These are phyloP conservation scores for Meandrusa payeni DNA, from an alignment of 2,888 invertebrate species.

Conservation along the genomic window DNA sequence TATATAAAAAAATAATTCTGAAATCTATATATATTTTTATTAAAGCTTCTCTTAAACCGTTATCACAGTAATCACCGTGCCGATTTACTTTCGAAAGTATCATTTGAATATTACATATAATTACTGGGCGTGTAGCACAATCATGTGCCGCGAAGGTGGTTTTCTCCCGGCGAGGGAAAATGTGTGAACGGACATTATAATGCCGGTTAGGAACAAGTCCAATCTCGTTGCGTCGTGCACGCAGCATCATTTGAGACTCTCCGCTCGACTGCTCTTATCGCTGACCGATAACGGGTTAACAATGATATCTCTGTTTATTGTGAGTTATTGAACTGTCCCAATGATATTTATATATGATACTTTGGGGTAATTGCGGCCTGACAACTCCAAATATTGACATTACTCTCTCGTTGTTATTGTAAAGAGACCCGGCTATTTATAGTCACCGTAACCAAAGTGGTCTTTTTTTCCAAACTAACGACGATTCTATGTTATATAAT, in stretches of 20 bases:
- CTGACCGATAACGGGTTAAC: slow-evolving; percentile 14
- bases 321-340: slow-evolving; percentile 17
- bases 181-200: neutral
- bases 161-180: slow-evolving; percentile 21
- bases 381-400: slow-evolving; percentile 14
- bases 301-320: slow-evolving; percentile 19
- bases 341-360: slow-evolving; percentile 15
- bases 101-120: slow-evolving; percentile 19
- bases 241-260: slow-evolving; percentile 9
- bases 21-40: no score
- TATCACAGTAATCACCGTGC: neutral
- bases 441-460: no score
- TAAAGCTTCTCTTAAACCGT: no score
- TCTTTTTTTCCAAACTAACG: no score
- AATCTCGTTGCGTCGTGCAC: neutral
- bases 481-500: no score
- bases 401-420: no score
- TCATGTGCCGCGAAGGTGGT: slow-evolving; percentile 9
- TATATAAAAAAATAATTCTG: no score
- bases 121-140: slow-evolving; percentile 20
- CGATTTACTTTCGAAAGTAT: slow-evolving; percentile 20
- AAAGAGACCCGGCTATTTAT: no score
- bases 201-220: slow-evolving; percentile 2
- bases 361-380: slow-evolving; percentile 9
- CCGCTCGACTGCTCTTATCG: slow-evolving; percentile 6